phyloP scores from a whole-genome alignment of 1,140 invertebrate species.

The Conus betulinus region DNA sequence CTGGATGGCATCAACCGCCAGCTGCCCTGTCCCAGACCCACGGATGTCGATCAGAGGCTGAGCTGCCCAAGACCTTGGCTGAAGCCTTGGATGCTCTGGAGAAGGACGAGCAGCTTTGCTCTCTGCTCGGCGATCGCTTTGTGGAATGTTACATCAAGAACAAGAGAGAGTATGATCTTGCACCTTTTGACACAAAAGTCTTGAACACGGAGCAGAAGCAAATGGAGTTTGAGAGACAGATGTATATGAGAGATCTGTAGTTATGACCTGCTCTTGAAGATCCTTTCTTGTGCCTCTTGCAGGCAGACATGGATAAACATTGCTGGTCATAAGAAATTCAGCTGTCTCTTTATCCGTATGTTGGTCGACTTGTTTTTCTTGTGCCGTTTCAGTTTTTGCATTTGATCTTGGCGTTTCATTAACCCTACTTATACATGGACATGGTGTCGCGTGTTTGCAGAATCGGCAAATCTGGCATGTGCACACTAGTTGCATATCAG shows the following conservation, averaged over 20 bases:
- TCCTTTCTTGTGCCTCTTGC: too few relatives aligned
- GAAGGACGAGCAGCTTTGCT: constrained; percentile 16
- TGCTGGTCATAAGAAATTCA: too few relatives aligned
- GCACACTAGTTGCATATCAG: too few relatives aligned
- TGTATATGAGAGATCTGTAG: constrained; percentile 1
- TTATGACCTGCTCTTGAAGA: too few relatives aligned
- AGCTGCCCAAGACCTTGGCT: constrained; percentile 23
- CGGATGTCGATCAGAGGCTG: not conserved
- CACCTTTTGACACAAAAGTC: not conserved
- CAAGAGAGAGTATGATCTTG: constrained; percentile 19
- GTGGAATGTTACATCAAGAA: constrained; percentile 17
- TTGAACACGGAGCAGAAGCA: constrained; percentile 16
- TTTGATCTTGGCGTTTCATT: too few relatives aligned
- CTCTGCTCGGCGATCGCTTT: constrained; percentile 16
- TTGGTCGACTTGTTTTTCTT: too few relatives aligned
- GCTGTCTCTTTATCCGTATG: too few relatives aligned
- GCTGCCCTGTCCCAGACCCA: constrained; percentile 34
- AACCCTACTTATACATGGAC: too few relatives aligned
- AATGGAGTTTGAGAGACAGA: constrained; percentile 15
- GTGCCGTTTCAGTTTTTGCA: too few relatives aligned
- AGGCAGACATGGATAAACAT: too few relatives aligned
- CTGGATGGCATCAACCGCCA: constrained; percentile 54
- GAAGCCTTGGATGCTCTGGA: constrained; percentile 33
- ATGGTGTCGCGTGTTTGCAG: too few relatives aligned
- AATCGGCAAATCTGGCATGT: too few relatives aligned